Conservation (phyloP, 2,888 invertebrate genomes). For the Ochlodes sylvanus region DNA sequence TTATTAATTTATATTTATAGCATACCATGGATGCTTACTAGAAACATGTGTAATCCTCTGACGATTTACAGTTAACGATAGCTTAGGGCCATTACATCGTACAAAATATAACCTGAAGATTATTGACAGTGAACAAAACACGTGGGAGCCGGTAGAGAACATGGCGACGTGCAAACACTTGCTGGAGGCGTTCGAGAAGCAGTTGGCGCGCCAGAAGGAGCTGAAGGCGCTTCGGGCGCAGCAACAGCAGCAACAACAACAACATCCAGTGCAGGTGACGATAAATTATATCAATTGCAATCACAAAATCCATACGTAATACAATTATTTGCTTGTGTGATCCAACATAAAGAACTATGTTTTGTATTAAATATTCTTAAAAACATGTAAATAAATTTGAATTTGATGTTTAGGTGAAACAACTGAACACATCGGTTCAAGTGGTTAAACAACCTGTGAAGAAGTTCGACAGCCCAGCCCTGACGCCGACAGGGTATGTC, state of each 20-base stretch:
- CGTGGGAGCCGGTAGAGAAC: slow-evolving; percentile 93
- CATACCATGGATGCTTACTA: no score
- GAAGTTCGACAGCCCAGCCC: slow-evolving; percentile 67
- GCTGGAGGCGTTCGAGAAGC: slow-evolving; percentile 92
- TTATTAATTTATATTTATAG: no score
- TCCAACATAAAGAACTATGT: no score
- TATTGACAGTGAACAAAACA: slow-evolving; percentile 89
- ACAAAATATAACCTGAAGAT: neutral
- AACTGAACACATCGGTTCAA: slow-evolving; percentile 70
- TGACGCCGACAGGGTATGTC: slow-evolving; percentile 77
- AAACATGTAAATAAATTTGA: slow-evolving; percentile 47
- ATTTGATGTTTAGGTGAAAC: slow-evolving; percentile 62
- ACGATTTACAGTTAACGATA: no score
- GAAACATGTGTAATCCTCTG: no score
- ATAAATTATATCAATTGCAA: slow-evolving; percentile 46
- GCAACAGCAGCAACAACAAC: slow-evolving; percentile 60
- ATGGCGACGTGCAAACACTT: slow-evolving; percentile 91
- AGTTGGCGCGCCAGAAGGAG: slow-evolving; percentile 90
- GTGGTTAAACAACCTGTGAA: slow-evolving; percentile 70
- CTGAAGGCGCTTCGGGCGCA: slow-evolving; percentile 85
- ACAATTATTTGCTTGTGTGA: no score
- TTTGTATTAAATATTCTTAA: no score
- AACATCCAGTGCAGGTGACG: slow-evolving; percentile 70
- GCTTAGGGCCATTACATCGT: no score
- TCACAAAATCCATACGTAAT: no score